A percentile compares a stretch with the other conserved stretches of the same genome.
Conservation (phyloP, 2,888 invertebrate genomes). For the Pandemis heparana region DNA sequence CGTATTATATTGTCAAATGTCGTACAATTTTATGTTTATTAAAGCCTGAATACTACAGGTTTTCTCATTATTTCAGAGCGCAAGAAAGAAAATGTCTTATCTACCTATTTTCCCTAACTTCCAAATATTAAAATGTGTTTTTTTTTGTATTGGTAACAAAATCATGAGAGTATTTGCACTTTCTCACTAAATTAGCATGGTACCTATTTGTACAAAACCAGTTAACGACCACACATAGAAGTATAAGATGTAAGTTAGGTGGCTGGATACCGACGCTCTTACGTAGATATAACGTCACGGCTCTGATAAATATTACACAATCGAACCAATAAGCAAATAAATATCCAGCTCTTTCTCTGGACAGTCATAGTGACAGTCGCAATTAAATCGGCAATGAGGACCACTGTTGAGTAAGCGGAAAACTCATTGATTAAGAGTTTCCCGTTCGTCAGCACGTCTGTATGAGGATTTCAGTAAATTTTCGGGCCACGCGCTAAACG, state of each 20-base stretch:
- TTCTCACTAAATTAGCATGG: too few species aligned
- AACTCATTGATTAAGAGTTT: constrained; percentile 9
- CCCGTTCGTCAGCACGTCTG: constrained; percentile 42
- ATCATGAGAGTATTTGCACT: too few species aligned
- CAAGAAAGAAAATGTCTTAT: too few species aligned
- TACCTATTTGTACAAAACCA: too few species aligned
- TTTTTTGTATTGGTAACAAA: too few species aligned
- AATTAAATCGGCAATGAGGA: constrained; percentile 10
- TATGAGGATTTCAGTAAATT: constrained; percentile 65
- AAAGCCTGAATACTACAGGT: too few species aligned
- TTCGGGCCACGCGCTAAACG: constrained; percentile 72
- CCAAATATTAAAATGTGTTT: too few species aligned
- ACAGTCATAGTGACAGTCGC: neutral
- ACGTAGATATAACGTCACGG: constrained; percentile 12
- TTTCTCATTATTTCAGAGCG: too few species aligned
- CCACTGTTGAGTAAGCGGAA: neutral
- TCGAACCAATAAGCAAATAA: neutral
- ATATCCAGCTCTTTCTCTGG: constrained; percentile 13
- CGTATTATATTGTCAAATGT: too few species aligned
- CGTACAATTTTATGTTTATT: too few species aligned
- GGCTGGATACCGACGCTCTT: neutral
- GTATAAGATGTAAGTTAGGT: neutral
- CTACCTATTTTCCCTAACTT: too few species aligned
- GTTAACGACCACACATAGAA: neutral
- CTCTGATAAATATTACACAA: constrained; percentile 23